A percentile compares a stretch with the other conserved stretches of the same genome.
These are phyloP conservation scores for Callitettix versicolor DNA, from an alignment of 1,140 invertebrate species.

Conservation along the genomic window DNA sequence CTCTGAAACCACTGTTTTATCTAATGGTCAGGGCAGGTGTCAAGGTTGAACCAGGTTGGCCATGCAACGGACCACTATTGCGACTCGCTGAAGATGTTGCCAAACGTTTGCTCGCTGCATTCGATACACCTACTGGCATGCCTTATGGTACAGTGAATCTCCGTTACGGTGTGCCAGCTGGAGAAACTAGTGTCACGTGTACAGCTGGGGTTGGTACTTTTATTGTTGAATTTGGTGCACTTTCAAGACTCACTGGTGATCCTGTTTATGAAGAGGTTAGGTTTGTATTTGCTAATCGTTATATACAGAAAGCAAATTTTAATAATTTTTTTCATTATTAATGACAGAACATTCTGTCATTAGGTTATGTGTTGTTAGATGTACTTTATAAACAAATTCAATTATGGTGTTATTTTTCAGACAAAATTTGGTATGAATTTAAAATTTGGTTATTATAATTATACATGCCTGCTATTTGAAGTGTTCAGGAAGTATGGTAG, in stretches of 20 bases:
- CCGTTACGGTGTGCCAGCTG: constrained; percentile 80
- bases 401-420: too few species aligned
- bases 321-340: too few species aligned
- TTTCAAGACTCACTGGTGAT: constrained; percentile 90
- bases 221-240: constrained; percentile 90
- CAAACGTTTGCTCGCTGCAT: constrained; percentile 75
- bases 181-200: constrained; percentile 93
- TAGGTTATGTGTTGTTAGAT: too few species aligned
- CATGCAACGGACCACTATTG: constrained; percentile 89
- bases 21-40: constrained; percentile 55
- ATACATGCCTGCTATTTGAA: too few species aligned
- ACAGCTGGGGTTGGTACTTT: constrained; percentile 97
- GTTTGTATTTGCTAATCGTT: background rate
- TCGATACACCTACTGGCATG: constrained; percentile 89
- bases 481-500: too few species aligned
- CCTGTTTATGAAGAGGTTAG: constrained; percentile 80
- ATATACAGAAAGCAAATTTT: background rate
- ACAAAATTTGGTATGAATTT: too few species aligned
- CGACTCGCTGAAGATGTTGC: constrained; percentile 90
- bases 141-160: constrained; percentile 97
- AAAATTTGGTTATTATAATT: too few species aligned
- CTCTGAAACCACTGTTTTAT: too few species aligned
- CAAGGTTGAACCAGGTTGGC: constrained; percentile 86
- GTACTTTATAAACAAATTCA: too few species aligned
- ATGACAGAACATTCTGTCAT: too few species aligned